Evolutionary conservation across 2,888 invertebrate species (phyloP).

Genomic region (Spilosoma lubricipeda): DNA sequence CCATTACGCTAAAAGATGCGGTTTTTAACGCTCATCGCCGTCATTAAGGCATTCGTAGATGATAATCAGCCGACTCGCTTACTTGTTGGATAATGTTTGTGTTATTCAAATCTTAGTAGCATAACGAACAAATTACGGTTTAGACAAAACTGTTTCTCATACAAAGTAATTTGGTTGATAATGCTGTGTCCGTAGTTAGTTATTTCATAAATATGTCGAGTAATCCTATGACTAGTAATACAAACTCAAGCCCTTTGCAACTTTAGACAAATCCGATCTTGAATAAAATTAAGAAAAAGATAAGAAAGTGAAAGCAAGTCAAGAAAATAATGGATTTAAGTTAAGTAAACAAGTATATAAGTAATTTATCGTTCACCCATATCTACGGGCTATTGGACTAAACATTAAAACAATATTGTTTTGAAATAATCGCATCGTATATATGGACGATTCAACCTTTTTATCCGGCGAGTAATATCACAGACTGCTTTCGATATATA

Average conservation of each 20-base stretch:
- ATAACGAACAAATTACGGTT: not conserved
- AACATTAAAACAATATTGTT: slow-evolving; percentile 1
- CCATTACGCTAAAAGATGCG: slow-evolving; percentile 29
- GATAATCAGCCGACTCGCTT: slow-evolving; percentile 29
- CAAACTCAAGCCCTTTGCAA: not conserved
- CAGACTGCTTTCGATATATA: slow-evolving; percentile 33
- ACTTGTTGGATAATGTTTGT: slow-evolving; percentile 14
- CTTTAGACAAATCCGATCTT: too few species aligned
- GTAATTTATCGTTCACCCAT: too few species aligned
- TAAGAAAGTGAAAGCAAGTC: too few species aligned
- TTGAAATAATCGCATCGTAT: not conserved
- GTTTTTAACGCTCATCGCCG: slow-evolving; percentile 32
- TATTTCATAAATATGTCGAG: not conserved
- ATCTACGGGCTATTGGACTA: not conserved
- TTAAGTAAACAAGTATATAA: too few species aligned
- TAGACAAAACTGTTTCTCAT: not conserved
- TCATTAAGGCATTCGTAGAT: slow-evolving; percentile 42
- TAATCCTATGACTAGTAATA: not conserved
- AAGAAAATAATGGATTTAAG: too few species aligned
- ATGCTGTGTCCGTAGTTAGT: too few species aligned
- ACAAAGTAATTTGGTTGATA: not conserved
- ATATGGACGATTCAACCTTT: slow-evolving; percentile 7
- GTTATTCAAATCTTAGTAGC: slow-evolving; percentile 11
- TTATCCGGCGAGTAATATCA: slow-evolving; percentile 8
- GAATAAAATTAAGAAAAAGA: too few species aligned